Evolutionary conservation across 1,140 invertebrate species (phyloP), one percentile per base, ranked within the genome.

Genomic region (Zaprionus ghesquierei): DNA sequence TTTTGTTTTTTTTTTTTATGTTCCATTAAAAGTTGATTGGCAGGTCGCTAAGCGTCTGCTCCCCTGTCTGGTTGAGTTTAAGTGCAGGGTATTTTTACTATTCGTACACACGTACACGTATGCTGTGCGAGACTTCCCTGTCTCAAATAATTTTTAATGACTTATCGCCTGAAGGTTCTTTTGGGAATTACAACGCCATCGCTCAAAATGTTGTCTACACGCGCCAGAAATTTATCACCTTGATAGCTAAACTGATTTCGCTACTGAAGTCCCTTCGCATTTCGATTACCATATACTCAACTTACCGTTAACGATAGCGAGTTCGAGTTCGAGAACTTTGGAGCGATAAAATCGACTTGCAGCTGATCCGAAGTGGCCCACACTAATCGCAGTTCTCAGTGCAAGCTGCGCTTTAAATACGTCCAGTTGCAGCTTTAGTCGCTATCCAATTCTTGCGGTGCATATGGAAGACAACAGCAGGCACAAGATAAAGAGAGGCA

Each of bases 401-500:
- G 29, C 29, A 10, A 18, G 5, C 9, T 25, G n/a, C 27, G 27
- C 20, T 27, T 66, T 66, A 58, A 58, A 66, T 58, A 58, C 10
- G 35, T n/a, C 3, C 3, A 35, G n/a, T 2, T 44, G 38, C 15
- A 18, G 38, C 38, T 44, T 35, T 18, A 13, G 35, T 15, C 35
- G 35, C n/a, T 41, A 46, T 46, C 41, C 41, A 46, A 18, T 10
- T 20, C 41, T 12, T 29, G n/a, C 18, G 5, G 23, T 44, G 33
- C n/a, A 44, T 29, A 49, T 55, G 23, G n/a, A 44, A 9, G 33
- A 53, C 12, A 61, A 55, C 51, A 44, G 22, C 29, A 51, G 2
- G 22, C 15, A 6, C 22, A 41, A 51, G 35, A 60, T 10, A 33
- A 23, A 13, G 33, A 53, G 64, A 62, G 63, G n/a, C n/a, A n/a